Evolutionary conservation across 2,797 vertebrate species (phyloP).

Genomic region (Muscicapa comitata): DNA sequence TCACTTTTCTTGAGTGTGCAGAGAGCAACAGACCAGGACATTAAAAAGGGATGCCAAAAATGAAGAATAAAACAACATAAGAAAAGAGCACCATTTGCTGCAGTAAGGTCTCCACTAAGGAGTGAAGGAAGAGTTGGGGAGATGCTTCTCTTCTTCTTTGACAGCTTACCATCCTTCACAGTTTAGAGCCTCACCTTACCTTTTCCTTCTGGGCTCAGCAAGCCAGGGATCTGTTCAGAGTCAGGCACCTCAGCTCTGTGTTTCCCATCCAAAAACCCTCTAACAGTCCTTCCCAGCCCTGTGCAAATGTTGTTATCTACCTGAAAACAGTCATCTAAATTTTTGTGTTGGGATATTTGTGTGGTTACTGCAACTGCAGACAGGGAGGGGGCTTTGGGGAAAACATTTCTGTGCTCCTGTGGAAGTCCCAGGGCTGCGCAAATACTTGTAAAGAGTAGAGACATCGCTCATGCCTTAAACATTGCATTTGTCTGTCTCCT

Average conservation of each 20-base stretch:
- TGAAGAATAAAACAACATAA: not conserved
- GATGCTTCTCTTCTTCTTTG: not conserved
- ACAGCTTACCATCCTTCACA: not conserved
- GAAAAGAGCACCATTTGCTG: not conserved
- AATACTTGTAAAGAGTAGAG: not conserved
- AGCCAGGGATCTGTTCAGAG: not conserved
- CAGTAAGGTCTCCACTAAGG: not conserved
- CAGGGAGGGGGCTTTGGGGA: not conserved
- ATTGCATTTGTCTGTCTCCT: fast-evolving
- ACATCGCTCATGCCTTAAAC: not conserved
- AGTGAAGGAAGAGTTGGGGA: not conserved
- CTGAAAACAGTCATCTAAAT: not conserved
- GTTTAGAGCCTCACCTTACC: not conserved
- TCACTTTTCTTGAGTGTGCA: not conserved
- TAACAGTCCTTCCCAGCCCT: not conserved
- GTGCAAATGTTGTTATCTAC: not conserved
- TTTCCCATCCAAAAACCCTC: not conserved
- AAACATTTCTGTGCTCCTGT: not conserved
- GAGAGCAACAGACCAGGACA: not conserved
- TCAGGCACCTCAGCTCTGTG: not conserved
- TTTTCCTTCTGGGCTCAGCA: not conserved
- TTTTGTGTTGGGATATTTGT: not conserved
- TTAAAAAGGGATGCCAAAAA: not conserved
- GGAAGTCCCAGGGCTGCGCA: not conserved
- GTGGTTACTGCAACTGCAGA: not conserved